Evolutionary conservation across 1,140 invertebrate species (phyloP).

Genomic region (Lepidurus arcticus): DNA sequence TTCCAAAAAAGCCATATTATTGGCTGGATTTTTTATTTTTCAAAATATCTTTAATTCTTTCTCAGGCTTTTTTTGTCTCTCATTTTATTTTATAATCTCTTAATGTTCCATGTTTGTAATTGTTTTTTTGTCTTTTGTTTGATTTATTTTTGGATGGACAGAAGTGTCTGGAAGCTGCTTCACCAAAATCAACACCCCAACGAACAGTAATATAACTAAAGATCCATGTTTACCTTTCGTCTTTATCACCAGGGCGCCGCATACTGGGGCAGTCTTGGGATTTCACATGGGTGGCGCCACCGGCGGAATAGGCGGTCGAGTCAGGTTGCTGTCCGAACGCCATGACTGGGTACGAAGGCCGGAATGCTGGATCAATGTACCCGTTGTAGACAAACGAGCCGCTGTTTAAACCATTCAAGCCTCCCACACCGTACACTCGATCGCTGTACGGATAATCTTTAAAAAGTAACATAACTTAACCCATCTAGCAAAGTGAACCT

Average conservation of each 20-base stretch:
- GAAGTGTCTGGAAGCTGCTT: constrained; percentile 15
- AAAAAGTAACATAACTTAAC: not conserved
- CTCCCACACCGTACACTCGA: constrained; percentile 12
- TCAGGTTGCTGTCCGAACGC: not conserved
- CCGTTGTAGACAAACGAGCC: not conserved
- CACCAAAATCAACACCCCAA: not conserved
- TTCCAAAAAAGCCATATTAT: constrained; percentile 23
- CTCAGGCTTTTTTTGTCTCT: constrained; percentile 20
- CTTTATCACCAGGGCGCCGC: not conserved
- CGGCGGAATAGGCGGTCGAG: not conserved
- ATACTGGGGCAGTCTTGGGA: not conserved
- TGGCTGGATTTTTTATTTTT: constrained; percentile 29
- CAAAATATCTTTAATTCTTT: constrained; percentile 34
- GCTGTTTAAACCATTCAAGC: not conserved
- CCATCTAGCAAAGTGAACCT: not conserved
- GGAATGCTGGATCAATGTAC: constrained; percentile 23
- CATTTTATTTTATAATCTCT: not conserved
- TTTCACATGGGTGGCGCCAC: not conserved
- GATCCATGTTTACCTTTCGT: not conserved
- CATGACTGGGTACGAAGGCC: constrained; percentile 20
- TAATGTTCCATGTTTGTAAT: constrained; percentile 20
- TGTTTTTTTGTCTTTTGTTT: constrained; percentile 33
- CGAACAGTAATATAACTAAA: not conserved
- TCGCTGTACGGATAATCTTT: not conserved
- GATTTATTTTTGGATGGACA: constrained; percentile 27